These are phyloP conservation scores for Zapus hudsonius DNA, from an alignment of 2,113 vertebrate genomes.

Conservation along the genomic window DNA sequence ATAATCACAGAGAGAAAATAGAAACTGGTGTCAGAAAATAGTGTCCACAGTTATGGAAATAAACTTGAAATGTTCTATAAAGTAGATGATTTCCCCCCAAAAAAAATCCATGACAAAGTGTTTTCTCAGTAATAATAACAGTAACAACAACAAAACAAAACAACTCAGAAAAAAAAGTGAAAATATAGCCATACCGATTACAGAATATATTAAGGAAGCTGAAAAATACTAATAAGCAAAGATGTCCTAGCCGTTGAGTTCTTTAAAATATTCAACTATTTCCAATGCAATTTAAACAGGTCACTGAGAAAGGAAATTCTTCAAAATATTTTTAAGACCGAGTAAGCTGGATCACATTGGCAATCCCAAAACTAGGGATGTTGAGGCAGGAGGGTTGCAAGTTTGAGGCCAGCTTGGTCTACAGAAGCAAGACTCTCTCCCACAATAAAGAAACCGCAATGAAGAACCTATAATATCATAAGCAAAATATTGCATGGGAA, in stretches of 20 bases:
- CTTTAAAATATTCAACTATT: background rate
- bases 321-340: background rate
- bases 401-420: background rate
- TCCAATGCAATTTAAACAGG: background rate
- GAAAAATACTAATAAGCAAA: background rate
- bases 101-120: background rate
- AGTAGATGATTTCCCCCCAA: background rate
- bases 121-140: background rate
- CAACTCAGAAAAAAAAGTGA: background rate
- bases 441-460: background rate
- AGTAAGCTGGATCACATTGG: too few species aligned
- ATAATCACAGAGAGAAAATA: background rate
- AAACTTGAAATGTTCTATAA: background rate
- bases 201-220: conserved; percentile 18
- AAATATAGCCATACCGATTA: background rate
- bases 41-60: background rate
- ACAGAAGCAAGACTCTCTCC: background rate
- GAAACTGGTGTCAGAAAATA: background rate
- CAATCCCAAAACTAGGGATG: background rate
- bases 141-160: background rate
- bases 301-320: background rate
- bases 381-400: background rate
- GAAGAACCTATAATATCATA: background rate
- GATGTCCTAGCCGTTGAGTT: background rate
- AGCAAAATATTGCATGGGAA: background rate